These are phyloP conservation scores for Phoxinus dragarum DNA, from an alignment of 2,797 vertebrate genomes.

Conservation along the genomic window DNA sequence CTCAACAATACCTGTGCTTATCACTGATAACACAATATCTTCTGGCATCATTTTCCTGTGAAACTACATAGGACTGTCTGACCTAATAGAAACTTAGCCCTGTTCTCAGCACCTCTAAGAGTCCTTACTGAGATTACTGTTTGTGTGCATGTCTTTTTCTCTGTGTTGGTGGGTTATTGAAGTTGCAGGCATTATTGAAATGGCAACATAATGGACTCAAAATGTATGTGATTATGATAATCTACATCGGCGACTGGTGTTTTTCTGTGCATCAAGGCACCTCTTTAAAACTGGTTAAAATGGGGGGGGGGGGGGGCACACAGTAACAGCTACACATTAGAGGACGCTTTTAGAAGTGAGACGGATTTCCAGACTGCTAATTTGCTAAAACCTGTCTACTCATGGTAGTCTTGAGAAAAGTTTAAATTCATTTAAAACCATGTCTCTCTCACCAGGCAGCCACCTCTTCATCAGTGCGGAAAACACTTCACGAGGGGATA, in stretches of 20 bases:
- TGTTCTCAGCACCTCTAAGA: slow-evolving; percentile 5
- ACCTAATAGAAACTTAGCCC: slow-evolving; percentile 10
- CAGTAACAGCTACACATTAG: slow-evolving; percentile 18
- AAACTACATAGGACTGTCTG: not conserved
- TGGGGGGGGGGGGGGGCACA: not conserved
- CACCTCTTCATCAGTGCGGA: slow-evolving; percentile 9
- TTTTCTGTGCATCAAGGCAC: slow-evolving; percentile 15
- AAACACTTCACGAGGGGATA: not conserved
- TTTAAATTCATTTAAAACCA: slow-evolving; percentile 1
- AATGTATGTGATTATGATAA: slow-evolving; percentile 34
- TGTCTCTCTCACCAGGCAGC: too few species aligned
- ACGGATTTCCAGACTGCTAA: not conserved
- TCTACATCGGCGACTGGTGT: slow-evolving; percentile 13
- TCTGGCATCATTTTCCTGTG: slow-evolving; percentile 29
- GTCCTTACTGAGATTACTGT: slow-evolving; percentile 16
- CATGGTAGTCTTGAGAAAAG: not conserved
- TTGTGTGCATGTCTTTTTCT: not conserved
- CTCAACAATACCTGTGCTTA: slow-evolving; percentile 1
- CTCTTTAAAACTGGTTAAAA: slow-evolving; percentile 34
- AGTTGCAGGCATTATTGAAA: not conserved
- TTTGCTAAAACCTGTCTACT: slow-evolving; percentile 2
- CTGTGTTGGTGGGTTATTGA: not conserved
- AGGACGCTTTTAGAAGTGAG: slow-evolving; percentile 4
- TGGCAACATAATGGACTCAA: not conserved
- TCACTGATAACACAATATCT: not conserved